phyloP scores from a whole-genome alignment of 2,113 vertebrate genomes.

The Hydropotes inermis region DNA sequence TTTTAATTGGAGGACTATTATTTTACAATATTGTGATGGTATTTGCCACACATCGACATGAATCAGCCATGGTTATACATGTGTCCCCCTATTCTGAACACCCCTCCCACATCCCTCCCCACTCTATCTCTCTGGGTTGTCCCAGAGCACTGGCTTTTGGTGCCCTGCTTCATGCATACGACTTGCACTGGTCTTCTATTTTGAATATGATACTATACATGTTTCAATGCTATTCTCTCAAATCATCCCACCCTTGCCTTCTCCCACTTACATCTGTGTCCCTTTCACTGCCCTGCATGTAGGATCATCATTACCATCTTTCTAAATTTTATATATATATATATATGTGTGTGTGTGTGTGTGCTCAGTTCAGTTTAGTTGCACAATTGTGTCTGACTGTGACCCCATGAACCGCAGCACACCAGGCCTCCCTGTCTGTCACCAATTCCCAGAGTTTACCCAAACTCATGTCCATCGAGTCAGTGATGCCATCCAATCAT shows the following conservation, averaged over 20 bases:
- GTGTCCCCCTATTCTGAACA: not conserved
- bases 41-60: not conserved
- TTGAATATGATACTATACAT: not conserved
- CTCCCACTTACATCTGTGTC: not conserved
- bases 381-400: fast-evolving
- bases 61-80: not conserved
- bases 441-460: not conserved
- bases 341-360: no score
- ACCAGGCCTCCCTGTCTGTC: not conserved
- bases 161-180: not conserved
- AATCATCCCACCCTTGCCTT: not conserved
- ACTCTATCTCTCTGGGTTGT: not conserved
- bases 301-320: not conserved
- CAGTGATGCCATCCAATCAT: fast-evolving
- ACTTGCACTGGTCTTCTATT: not conserved
- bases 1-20: not conserved
- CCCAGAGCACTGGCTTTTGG: not conserved
- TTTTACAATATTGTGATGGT: not conserved
- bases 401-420: not conserved
- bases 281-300: not conserved
- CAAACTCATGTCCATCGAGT: not conserved
- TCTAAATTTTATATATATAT: not conserved
- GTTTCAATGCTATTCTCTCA: not conserved
- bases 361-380: not conserved
- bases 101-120: not conserved